Evolutionary conservation across 2,113 vertebrate genomes (phyloP).

Genomic region (Syngnathus typhle): DNA sequence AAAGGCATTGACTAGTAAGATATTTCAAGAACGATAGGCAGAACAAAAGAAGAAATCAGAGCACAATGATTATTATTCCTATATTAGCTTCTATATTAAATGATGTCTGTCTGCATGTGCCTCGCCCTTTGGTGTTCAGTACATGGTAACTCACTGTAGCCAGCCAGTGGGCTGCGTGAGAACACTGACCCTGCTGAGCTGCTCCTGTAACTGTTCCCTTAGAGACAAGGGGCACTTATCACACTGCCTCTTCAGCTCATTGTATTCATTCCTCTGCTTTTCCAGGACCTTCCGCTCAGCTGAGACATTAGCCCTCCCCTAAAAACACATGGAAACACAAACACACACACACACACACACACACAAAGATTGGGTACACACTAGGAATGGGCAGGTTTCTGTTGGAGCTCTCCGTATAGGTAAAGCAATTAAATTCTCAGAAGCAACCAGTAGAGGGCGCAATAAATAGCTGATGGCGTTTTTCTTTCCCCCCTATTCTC

Average conservation of each 20-base stretch:
- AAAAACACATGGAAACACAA: constrained; percentile 69
- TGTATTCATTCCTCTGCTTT: constrained; percentile 85
- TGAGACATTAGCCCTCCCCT: constrained; percentile 96
- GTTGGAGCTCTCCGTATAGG: background rate
- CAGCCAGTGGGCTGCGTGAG: constrained; percentile 66
- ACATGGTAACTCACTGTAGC: constrained; percentile 62
- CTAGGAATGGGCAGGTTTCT: constrained; percentile 4
- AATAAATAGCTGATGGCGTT: background rate
- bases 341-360: constrained; percentile 4
- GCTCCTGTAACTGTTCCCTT: constrained; percentile 94
- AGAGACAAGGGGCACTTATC: constrained; percentile 95
- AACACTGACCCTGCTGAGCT: constrained; percentile 96
- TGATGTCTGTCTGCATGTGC: constrained; percentile 2
- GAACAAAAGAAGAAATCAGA: constrained; percentile 22
- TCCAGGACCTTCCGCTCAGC: constrained; percentile 88
- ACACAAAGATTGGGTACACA: constrained; percentile 23
- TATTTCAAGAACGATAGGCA: constrained; percentile 20
- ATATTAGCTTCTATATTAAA: background rate
- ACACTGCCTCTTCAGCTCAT: constrained; percentile 93
- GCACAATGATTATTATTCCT: background rate
- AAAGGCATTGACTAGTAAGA: constrained; percentile 4
- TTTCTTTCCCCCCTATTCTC: no score
- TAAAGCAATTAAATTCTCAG: background rate
- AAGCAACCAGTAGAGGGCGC: background rate
- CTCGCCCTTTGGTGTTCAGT: constrained; percentile 38